Evolutionary conservation across 2,113 vertebrate species (phyloP), one percentile per base, ranked within the genome.

Genomic region (Sinocyclocheilus grahami): DNA sequence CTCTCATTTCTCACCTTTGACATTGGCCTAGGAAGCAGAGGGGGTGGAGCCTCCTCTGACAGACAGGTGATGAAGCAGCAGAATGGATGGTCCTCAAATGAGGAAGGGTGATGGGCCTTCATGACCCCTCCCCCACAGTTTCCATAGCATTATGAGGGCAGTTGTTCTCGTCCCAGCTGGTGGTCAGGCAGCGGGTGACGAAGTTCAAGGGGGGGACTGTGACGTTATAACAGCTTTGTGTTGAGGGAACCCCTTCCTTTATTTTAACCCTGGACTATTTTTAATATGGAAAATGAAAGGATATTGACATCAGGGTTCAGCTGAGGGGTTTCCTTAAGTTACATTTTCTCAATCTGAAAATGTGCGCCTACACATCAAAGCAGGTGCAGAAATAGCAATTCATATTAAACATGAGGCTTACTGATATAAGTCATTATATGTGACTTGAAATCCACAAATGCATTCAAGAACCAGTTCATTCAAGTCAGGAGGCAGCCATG

Each of bases 31-130:
- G 81, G 67, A 63, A 77, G 72, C 77, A 10, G 65, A 65, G 78
- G 89, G 88, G 69, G 84, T n/a, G 81, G 81, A 72, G 85, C 58
- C 67, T 83, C 51, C 27, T 33, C n/a, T 69, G 75, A 85, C 86
- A 58, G 83, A 87, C 78, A 78, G 74, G 71, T 69, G 14, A 88
- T 85, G 80, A 77, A 87, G 88, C 74, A 88, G 84, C 83, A 89
- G 82, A 93, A 94, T 92, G 88, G 92, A 94, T 93, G 83, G 82
- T 67, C 83, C 85, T 82, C 77, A 46, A 85, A 82, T 46, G 90
- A 90, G 79, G 84, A 88, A 85, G 89, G 89, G 58, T 86, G 89
- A 86, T 86, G 72, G 7, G 42, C 69, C 12, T 58, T n/a, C 81
- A 67, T 53, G 63, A 20, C 27, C 85, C 83, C 60, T 53, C 86